Base-by-base conservation (phyloP, 2,113 vertebrate genomes). In the Chaetura pelagica region DNA sequence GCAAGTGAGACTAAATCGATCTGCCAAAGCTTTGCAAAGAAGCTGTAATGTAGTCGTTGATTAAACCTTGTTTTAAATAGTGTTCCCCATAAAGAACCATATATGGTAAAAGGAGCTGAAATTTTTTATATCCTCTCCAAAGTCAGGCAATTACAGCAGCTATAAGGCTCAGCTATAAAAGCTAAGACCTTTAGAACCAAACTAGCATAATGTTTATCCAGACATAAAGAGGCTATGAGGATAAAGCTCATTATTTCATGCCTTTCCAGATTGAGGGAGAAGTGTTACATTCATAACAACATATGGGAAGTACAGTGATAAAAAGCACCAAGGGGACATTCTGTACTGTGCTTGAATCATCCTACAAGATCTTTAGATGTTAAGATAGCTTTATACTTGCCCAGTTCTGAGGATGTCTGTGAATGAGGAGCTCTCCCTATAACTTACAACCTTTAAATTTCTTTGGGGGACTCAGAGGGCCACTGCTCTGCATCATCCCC, bases 381-480 rank as follows among this genome's bases (percentile, higher is more conserved):
- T 81, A 77, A 93, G 63, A n/a, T 15, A 67, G 49, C 64, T 94
- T 91, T 79, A 89, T 54, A 92, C 52, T 80, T 86, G 54, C 68
- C 48, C 64, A 52, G 44, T 87, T 86, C 76, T 63, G 64, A 74
- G 44, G 8, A 15, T n/a, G 22, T 57, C 77, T 84, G 40, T 32
- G 44, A 35, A 54, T 82, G 57, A 62, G 46, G 46, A 94, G n/a
- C 46, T 90, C 59, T 90, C 72, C 68, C 44, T 57, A 9, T 68
- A 84, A 73, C 15, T 76, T 49, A 26, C 0, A 0, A 57, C 52
- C 15, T 54, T 93, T 69, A 85, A 79, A 92, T 61, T n/a, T 78
- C 92, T 74, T 67, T 73, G 49, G 67, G 66, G 54, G 44, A 61
- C 30, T 67, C 35, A 55, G 26, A 30, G 26, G 46, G 73, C 89